Evolutionary conservation across 1,140 invertebrate genomes (phyloP), one percentile per base, ranked within the genome.

Genomic region (Paracyclopina nana): DNA sequence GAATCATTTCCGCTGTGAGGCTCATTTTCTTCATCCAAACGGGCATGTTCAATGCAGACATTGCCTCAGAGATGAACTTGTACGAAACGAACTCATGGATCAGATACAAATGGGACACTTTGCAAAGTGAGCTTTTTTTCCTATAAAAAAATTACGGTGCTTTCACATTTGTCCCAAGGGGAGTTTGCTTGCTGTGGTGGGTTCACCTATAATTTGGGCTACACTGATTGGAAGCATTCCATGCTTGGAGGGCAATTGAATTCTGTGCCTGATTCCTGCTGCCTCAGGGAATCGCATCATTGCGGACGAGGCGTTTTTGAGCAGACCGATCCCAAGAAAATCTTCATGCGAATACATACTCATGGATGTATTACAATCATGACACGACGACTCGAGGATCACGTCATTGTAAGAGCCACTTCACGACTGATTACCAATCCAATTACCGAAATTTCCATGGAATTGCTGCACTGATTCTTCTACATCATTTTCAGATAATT

Each of bases 331-430:
- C 45, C 40, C 6, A n/a, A 38, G 20, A 22, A 28, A 27, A 28
- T 25, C 16, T 24, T 48, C 16, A 48, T 48, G 22, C 20, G 28
- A n/a, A 48, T 48, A 22, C 45, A 48, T 29, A 29, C 30, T 22
- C 45, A 48, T 27, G 45, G 45, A 26, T 48, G 45, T 29, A 24
- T 48, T 29, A 48, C 45, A 3, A 48, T 48, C 3, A 48, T 48
- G 45, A 16, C 18, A 16, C 16, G 16, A 12, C 45, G 45, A 31
- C 28, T 48, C 14, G 28, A 48, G 28, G 16, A 24, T 5, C 45
- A 48, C 22, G 45, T 48, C 18, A 38, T 38, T 16, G 34, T 38
- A 38, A 38, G 34, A 16, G 9, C 14, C 9, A 9, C 9, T 31
- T 9, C 29, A 9, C 29, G 9, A 31, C 14, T 14, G 14, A 9